Percentiles rank a stretch among this genome's conserved stretches.
phyloP scores from a whole-genome alignment of 2,797 vertebrate species.

The Poeciliopsis paucimaculata region DNA sequence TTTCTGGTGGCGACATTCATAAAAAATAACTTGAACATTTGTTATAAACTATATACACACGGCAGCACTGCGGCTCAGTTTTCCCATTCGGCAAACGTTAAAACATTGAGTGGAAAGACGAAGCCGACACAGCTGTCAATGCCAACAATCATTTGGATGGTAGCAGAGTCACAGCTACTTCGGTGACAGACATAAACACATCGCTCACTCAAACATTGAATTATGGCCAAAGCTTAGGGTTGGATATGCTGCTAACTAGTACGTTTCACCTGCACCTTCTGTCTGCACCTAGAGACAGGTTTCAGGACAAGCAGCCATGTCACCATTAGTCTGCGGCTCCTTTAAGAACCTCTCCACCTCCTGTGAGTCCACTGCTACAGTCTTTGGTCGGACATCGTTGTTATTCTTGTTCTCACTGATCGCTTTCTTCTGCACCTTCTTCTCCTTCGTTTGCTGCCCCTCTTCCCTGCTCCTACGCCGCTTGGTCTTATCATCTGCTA shows the following conservation, averaged over 20 bases:
- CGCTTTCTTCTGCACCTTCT: constrained; percentile 44
- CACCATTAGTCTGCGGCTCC: constrained; percentile 44
- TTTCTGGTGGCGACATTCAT: constrained; percentile 47
- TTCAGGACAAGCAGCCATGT: constrained; percentile 45
- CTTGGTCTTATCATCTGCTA: constrained; percentile 60
- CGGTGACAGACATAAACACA: constrained; percentile 12
- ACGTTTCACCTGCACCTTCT: neutral
- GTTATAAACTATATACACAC: constrained; percentile 11
- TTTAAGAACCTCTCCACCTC: constrained; percentile 64
- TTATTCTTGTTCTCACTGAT: constrained; percentile 18
- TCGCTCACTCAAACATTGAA: constrained; percentile 22
- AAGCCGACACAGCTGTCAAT: constrained; percentile 13
- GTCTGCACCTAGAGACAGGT: constrained; percentile 53
- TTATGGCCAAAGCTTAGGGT: constrained; percentile 20
- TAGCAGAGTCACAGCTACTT: constrained; percentile 8
- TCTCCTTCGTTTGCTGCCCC: constrained; percentile 47
- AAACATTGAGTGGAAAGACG: constrained; percentile 33
- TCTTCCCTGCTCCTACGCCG: constrained; percentile 59
- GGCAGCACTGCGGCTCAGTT: constrained; percentile 22
- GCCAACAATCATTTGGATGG: constrained; percentile 5
- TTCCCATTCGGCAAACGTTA: constrained; percentile 8
- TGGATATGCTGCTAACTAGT: neutral
- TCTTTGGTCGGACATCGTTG: constrained; percentile 31
- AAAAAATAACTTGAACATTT: constrained; percentile 1
- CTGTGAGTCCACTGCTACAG: constrained; percentile 48